A percentile compares a stretch with the other conserved stretches of the same genome.
Conservation (phyloP, 2,888 invertebrate species). For the Microplitis manilae region DNA sequence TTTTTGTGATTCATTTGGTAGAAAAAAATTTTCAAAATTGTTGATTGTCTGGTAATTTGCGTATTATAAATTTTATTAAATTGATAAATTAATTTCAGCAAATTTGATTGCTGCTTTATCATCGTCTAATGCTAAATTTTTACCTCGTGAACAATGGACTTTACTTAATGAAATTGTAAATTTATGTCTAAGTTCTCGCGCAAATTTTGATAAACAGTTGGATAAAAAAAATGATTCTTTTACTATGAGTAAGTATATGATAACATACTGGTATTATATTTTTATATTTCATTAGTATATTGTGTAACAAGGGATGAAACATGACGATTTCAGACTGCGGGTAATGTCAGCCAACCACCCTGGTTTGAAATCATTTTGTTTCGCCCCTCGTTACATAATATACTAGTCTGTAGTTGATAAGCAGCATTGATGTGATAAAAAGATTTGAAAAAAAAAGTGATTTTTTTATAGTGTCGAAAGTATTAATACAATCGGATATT, state of each 20-base stretch:
- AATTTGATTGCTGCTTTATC: slow-evolving; percentile 48
- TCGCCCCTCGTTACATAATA: no score
- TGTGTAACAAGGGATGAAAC: no score
- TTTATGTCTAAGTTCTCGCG: slow-evolving; percentile 45
- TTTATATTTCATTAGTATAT: no score
- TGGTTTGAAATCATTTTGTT: no score
- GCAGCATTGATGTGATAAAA: no score
- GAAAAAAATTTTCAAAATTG: neutral
- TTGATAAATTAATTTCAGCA: slow-evolving; percentile 46
- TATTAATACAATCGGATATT: slow-evolving; percentile 42
- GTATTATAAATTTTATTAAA: no score
- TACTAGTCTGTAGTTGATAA: no score
- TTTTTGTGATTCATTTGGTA: neutral
- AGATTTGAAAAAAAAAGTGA: neutral
- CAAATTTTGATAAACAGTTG: slow-evolving; percentile 35
- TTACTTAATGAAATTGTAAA: slow-evolving; percentile 41
- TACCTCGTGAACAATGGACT: slow-evolving; percentile 40
- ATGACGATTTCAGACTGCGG: no score
- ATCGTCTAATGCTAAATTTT: slow-evolving; percentile 47
- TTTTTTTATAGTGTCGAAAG: neutral
- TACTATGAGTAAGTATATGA: slow-evolving; percentile 37
- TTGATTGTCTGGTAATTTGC: no score
- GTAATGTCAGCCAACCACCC: no score
- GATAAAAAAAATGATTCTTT: slow-evolving; percentile 15
- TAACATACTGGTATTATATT: neutral